Evolutionary conservation across 2,113 vertebrate species (phyloP).

Genomic region (Sporophila hypoxantha): DNA sequence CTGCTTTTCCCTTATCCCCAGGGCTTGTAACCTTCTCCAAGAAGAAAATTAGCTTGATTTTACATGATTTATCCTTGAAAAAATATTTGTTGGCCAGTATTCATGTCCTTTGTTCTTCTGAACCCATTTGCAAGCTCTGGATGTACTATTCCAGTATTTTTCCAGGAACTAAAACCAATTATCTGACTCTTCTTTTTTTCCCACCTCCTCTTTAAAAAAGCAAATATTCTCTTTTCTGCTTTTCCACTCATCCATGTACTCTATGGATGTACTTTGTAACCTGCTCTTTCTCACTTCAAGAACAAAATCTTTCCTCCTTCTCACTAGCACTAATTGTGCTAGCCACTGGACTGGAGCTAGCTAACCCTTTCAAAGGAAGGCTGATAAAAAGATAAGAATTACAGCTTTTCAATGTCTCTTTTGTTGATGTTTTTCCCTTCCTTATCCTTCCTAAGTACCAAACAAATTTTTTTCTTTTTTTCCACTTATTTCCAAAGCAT

Average conservation of each 20-base stretch:
- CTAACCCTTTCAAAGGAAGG: slow-evolving; percentile 21
- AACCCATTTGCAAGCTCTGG: background rate
- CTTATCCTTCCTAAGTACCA: background rate
- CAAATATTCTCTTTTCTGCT: background rate
- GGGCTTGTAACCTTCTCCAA: slow-evolving; percentile 25
- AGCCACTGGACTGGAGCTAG: slow-evolving; percentile 1
- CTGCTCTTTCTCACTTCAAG: background rate
- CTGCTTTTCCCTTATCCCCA: slow-evolving; percentile 19
- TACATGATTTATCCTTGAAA: slow-evolving; percentile 14
- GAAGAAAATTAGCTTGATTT: slow-evolving; percentile 33
- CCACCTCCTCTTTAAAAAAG: background rate
- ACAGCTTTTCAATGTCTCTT: background rate
- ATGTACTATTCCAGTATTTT: slow-evolving; percentile 27
- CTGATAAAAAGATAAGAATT: slow-evolving; percentile 36
- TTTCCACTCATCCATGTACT: slow-evolving; percentile 3
- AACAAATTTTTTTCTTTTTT: background rate
- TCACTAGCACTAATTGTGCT: slow-evolving; percentile 6
- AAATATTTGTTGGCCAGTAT: slow-evolving; percentile 17
- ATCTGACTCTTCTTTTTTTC: background rate
- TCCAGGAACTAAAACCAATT: slow-evolving; percentile 27
- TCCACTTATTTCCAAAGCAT: background rate
- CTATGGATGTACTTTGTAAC: background rate
- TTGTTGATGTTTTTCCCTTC: background rate
- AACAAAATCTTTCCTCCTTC: slow-evolving; percentile 26
- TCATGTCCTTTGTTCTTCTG: slow-evolving; percentile 39